These are phyloP conservation scores for Nettapus auritus DNA, from an alignment of 2,113 vertebrate genomes.

Conservation along the genomic window DNA sequence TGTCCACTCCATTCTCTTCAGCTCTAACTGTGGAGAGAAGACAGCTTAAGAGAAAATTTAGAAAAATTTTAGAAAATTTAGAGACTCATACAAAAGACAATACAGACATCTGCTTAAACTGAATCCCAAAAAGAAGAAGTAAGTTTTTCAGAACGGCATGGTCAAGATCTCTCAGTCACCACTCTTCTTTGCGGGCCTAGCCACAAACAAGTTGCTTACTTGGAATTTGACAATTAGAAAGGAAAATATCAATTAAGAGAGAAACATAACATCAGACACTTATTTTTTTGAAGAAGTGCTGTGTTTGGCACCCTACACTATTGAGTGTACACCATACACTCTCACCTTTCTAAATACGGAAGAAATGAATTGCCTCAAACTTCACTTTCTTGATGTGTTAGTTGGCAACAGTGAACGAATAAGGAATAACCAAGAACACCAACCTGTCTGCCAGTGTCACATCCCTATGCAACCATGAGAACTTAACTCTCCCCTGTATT, in stretches of 20 bases:
- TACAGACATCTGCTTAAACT: neutral
- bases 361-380: neutral
- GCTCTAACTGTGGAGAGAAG: constrained; percentile 77
- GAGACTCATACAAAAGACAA: neutral
- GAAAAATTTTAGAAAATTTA: neutral
- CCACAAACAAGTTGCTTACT: neutral
- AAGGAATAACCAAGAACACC: neutral
- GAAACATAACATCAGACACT: neutral
- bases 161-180: neutral
- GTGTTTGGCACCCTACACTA: neutral
- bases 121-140: neutral
- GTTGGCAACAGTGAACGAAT: neutral
- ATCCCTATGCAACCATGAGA: neutral
- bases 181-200: neutral
- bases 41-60: constrained; percentile 27
- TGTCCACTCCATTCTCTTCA: constrained; percentile 94
- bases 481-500: neutral
- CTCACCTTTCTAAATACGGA: neutral
- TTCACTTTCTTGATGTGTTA: accelerated
- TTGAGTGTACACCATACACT: no score
- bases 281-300: neutral
- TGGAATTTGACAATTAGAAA: neutral
- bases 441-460: neutral
- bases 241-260: neutral
- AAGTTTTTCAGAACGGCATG: neutral